A percentile compares a stretch with the other conserved stretches of the same genome.
phyloP scores from a whole-genome alignment of 1,140 invertebrate species.

The Thaumatotibia leucotreta region DNA sequence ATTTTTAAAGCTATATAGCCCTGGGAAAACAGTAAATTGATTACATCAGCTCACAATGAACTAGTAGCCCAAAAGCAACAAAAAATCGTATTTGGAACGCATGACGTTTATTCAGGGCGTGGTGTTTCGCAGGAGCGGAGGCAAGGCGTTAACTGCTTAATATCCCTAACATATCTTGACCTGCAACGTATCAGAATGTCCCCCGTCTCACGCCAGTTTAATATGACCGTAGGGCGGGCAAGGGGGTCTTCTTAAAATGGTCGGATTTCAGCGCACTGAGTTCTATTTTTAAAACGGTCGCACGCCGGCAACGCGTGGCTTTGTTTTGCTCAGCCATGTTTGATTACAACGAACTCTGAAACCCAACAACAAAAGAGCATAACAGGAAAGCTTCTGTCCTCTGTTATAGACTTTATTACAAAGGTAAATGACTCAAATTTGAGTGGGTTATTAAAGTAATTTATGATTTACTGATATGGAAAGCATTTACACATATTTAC shows the following conservation, averaged over 20 bases:
- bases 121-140: slow-evolving; percentile 35
- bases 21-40: neutral
- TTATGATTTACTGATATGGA: neutral
- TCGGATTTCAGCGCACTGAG: slow-evolving; percentile 40
- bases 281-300: slow-evolving; percentile 61
- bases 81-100: slow-evolving; percentile 53
- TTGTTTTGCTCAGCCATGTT: slow-evolving; percentile 61
- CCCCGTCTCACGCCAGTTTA: neutral
- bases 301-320: slow-evolving; percentile 56
- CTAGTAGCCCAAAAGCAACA: slow-evolving; percentile 28
- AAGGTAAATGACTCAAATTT: neutral
- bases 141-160: slow-evolving; percentile 27
- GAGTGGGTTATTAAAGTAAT: neutral
- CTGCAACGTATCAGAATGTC: slow-evolving; percentile 19
- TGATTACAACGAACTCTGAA: slow-evolving; percentile 31
- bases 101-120: slow-evolving; percentile 49
- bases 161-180: slow-evolving; percentile 35
- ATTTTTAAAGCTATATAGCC: neutral
- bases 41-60: neutral
- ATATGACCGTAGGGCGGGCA: slow-evolving; percentile 18
- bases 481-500: slow-evolving; percentile 43
- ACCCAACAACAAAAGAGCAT: neutral
- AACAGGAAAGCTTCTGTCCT: neutral
- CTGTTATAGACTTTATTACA: neutral
- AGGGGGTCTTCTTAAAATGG: slow-evolving; percentile 34